Base-by-base conservation (phyloP, 1,140 invertebrate genomes). In the Samia ricini region DNA sequence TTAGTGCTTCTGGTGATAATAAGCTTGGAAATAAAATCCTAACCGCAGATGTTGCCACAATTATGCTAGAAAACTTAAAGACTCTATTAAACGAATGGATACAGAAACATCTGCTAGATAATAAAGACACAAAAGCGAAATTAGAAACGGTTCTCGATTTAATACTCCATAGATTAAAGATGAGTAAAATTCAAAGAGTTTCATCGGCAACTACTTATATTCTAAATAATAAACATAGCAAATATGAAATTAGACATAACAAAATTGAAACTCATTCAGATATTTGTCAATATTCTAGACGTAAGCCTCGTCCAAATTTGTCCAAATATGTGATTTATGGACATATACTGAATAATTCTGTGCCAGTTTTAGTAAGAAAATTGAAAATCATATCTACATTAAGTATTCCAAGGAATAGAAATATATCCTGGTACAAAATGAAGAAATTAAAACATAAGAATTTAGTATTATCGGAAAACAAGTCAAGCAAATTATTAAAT, bases 31-130 rank as follows among this genome's bases (percentile, higher is more conserved):
- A 8, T 60, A 21, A 75, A 69, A 56, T 33, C 58, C 20, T 55
- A 56, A 49, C 36, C 20, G 22, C 72, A 33, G 77, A 88, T 59
- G 24, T 86, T 10, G 74, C 77, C 0, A 63, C 68, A 10, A 57
- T 85, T 42, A 72, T 88, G 22, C 58, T 86, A 20, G 75, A 83
- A 4, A 88, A 88, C 68, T 67, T 88, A 6, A 88, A 77, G 65
- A 56, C 61, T 12, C 56, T 86, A 56, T 61, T 88, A 8, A 79
- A 74, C 49, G 70, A 77, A 24, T 86, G 83, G 83, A 77, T 88
- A 23, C 69, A 63, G 50, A 81, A 76, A 61, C 76, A 85, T 71
- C 63, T 88, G 33, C 61, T 79, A 12, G 74, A 81, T 8, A 77
- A 79, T 56, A 68, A 74, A 24, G 66, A 78, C 54, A 79, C 71